Base-by-base conservation (phyloP, 2,888 invertebrate genomes). In the Sarcophaga caerulescens region DNA sequence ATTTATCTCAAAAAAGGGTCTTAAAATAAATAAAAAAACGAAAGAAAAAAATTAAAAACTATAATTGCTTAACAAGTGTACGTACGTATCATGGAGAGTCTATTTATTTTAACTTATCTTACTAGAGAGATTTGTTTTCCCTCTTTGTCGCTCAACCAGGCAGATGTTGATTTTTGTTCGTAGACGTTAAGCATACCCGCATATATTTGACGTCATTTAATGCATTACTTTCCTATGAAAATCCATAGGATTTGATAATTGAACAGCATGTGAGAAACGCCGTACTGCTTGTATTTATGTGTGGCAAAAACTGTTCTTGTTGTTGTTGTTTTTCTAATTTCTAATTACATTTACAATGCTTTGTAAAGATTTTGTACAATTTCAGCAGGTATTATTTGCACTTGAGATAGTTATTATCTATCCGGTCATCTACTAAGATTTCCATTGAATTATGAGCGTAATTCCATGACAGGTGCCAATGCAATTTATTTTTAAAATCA, bases 51-150 rank as follows among this genome's bases (percentile, higher is more conserved):
- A 5, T 35, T 65, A 79, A 75, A 79, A 65, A 71, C 25, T 76
- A 80, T 84, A 80, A 84, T 80, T 84, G 70, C 52, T 47, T 17
- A 71, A 60, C 69, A 79, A 84, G 75, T 84, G 79, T 52, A 52
- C 12, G 4, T 14, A 47, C 47, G 6, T 35, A 35, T 2, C 10
- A 10, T 35, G 8, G 8, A 71, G 65, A 23, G 19, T 76, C 52
- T 70, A n/a, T 52, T 44, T 52, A 63, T 63, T 75, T 75, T 11
- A 60, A 8, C 35, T 74, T 79, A 84, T 75, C 63, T 47, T 35
- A 25, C 6, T 19, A 25, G 2, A 6, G 44, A 21, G 47, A 76
- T 71, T 63, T 79, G 23, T 59, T 63, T 47, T 47, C 35, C n/a
- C 52, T 63, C 23, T 44, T 57, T 75, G 69, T 44, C 14, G 14